Conservation (phyloP, 2,113 vertebrate species). For the Pterocles burchelli region DNA sequence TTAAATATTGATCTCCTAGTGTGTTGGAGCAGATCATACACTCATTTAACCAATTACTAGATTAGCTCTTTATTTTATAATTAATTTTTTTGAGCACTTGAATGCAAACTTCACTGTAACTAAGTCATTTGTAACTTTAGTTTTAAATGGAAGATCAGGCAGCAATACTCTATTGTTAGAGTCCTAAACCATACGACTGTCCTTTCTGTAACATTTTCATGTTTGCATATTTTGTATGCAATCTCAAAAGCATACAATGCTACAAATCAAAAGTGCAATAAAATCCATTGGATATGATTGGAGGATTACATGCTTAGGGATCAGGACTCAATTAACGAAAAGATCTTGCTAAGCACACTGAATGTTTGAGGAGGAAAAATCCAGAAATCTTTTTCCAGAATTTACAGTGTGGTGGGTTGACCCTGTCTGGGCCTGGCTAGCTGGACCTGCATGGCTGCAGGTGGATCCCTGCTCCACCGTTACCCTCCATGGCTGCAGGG, state of each 20-base stretch:
- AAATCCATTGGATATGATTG: not conserved
- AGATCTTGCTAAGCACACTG: not conserved
- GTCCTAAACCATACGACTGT: not conserved
- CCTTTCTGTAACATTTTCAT: not conserved
- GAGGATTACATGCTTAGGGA: not conserved
- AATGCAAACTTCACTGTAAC: not conserved
- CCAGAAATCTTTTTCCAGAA: not conserved
- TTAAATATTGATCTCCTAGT: slow-evolving; percentile 10
- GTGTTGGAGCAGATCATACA: not conserved
- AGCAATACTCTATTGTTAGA: not conserved
- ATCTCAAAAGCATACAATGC: not conserved
- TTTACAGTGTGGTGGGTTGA: not conserved
- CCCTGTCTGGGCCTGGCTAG: not conserved
- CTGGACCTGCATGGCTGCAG: no score
- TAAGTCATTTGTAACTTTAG: not conserved
- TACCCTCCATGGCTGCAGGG: no score
- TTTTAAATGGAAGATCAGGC: not conserved
- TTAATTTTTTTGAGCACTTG: not conserved
- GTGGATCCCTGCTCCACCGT: no score
- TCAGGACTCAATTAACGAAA: not conserved
- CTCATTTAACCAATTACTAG: slow-evolving; percentile 11
- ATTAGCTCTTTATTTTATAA: slow-evolving; percentile 44
- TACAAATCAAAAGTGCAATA: not conserved
- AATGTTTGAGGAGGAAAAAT: not conserved
- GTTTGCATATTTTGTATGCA: not conserved